These are phyloP conservation scores for Nasonia oneida DNA, from an alignment of 2,888 invertebrate genomes.

Conservation along the genomic window DNA sequence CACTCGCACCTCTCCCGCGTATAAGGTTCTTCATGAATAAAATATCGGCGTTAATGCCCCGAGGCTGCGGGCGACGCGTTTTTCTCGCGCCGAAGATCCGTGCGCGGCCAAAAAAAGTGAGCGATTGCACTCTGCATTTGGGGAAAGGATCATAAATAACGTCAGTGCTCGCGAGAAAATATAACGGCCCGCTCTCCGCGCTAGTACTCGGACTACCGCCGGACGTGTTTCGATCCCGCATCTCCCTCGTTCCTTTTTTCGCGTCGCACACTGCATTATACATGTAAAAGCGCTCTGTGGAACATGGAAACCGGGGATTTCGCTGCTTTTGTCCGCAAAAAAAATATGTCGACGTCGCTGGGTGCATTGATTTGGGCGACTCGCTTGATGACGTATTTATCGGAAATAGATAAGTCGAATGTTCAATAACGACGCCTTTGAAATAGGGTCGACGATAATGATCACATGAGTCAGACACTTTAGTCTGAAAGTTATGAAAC, in stretches of 20 bases:
- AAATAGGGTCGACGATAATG: conserved; percentile 1
- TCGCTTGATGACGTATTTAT: background rate
- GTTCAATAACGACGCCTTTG: background rate
- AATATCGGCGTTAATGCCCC: conserved; percentile 78
- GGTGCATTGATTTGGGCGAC: background rate
- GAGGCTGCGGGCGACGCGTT: conserved; percentile 75
- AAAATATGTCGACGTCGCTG: background rate
- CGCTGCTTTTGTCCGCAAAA: conserved; percentile 22
- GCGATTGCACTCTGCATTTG: conserved; percentile 72
- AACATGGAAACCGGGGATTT: conserved; percentile 29
- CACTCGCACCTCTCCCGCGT: conserved; percentile 62
- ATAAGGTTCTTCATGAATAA: conserved; percentile 79
- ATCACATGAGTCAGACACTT: conserved; percentile 25
- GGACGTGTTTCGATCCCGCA: conserved; percentile 47
- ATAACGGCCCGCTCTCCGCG: conserved; percentile 50
- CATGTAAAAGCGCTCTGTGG: conserved; percentile 50
- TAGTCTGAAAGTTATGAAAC: conserved; percentile 38
- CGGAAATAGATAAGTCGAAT: background rate
- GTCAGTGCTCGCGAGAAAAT: conserved; percentile 58
- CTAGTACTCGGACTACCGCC: conserved; percentile 38
- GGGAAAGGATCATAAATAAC: conserved; percentile 74
- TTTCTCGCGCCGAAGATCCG: conserved; percentile 66
- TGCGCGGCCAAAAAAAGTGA: conserved; percentile 63
- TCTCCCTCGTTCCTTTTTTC: conserved; percentile 1
- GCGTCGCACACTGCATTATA: conserved; percentile 56